phyloP scores from a whole-genome alignment of 2,113 vertebrate genomes.

The Lasiurus borealis region DNA sequence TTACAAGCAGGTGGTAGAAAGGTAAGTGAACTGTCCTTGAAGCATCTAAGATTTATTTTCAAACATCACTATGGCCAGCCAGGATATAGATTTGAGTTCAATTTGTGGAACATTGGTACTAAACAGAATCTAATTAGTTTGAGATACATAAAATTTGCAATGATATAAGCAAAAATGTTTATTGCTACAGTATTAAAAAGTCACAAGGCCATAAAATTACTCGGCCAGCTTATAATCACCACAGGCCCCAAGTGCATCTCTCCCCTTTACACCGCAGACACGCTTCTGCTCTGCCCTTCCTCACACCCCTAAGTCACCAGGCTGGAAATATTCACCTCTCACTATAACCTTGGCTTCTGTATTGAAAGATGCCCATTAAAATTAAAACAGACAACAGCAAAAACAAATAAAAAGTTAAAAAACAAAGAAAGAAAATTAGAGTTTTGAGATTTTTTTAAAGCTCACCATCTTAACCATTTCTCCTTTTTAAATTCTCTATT shows the following conservation, averaged over 20 bases:
- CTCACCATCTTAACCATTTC: not conserved
- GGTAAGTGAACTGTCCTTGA: not conserved
- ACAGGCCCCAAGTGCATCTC: not conserved
- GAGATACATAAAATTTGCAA: conserved; percentile 62
- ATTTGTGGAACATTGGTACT: not conserved
- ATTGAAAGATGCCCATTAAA: conserved; percentile 34
- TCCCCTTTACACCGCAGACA: not conserved
- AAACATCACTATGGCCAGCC: not conserved
- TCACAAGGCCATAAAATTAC: conserved; percentile 52
- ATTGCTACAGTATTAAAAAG: conserved; percentile 21
- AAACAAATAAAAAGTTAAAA: not conserved
- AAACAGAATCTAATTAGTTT: conserved; percentile 57
- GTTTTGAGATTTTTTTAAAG: not conserved
- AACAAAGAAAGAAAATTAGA: not conserved
- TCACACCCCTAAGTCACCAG: not conserved
- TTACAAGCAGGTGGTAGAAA: not conserved
- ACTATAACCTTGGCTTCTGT: not conserved
- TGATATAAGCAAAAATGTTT: conserved; percentile 58
- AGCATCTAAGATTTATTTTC: conserved; percentile 47
- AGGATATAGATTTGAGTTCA: conserved; percentile 26
- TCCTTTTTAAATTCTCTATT: not conserved
- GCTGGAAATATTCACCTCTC: not conserved
- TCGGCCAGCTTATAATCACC: conserved; percentile 28
- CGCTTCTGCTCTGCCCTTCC: not conserved
- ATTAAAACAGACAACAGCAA: conserved; percentile 30